phyloP scores from a whole-genome alignment of 2,113 vertebrate genomes.

The Oncorhynchus kisutch region DNA sequence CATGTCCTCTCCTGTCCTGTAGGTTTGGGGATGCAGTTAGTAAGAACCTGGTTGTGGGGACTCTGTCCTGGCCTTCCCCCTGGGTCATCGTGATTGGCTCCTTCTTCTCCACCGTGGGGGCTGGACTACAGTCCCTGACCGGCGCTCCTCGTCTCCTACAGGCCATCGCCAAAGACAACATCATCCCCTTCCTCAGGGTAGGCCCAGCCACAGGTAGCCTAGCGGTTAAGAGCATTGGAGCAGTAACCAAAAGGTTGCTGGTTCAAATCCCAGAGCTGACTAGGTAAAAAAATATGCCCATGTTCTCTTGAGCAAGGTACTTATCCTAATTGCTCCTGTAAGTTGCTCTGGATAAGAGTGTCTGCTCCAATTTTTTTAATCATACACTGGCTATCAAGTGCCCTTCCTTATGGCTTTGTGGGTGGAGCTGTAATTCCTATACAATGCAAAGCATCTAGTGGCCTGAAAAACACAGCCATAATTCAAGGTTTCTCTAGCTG shows the following conservation, averaged over 20 bases:
- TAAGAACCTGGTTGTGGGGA: slow-evolving; percentile 91
- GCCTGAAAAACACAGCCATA: not conserved
- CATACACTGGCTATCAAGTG: not conserved
- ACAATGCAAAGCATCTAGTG: no score
- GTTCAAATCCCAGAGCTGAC: no score
- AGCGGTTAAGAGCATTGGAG: no score
- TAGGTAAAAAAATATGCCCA: no score
- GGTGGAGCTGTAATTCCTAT: not conserved
- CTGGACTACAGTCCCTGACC: slow-evolving; percentile 91
- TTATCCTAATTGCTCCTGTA: not conserved
- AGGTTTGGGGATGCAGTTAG: slow-evolving; percentile 90
- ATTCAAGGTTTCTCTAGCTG: not conserved
- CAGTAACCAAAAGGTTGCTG: no score
- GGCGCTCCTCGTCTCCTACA: slow-evolving; percentile 93
- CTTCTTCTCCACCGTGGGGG: slow-evolving; percentile 96
- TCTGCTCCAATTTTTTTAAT: not conserved
- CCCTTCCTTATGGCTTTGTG: not conserved
- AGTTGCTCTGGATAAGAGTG: no score
- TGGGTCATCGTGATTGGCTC: slow-evolving; percentile 98
- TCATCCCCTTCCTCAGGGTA: slow-evolving; percentile 95
- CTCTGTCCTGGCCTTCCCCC: slow-evolving; percentile 92
- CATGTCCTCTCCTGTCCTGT: slow-evolving; percentile 18
- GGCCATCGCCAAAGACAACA: slow-evolving; percentile 97
- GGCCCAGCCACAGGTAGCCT: not conserved
- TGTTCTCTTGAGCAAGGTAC: no score